Evolutionary conservation across 2,888 invertebrate genomes (phyloP).

Genomic region (Eulithis prunata): DNA sequence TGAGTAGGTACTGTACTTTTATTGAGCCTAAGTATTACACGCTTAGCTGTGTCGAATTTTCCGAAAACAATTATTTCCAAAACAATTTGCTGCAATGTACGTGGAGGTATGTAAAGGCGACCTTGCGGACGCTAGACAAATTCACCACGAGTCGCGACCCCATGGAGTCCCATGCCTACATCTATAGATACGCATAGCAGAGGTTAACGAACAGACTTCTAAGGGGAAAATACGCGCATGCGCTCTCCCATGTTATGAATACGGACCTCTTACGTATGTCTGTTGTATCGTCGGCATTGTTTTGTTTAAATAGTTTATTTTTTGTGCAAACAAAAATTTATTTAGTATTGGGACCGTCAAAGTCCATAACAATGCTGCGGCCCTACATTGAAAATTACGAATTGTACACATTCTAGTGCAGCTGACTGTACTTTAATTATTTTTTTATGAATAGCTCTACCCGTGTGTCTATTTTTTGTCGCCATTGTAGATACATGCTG

Average conservation of each 20-base stretch:
- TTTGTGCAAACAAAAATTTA: too few species aligned
- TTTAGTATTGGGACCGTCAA: too few species aligned
- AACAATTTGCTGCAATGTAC: not conserved
- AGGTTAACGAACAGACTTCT: conserved; percentile 48
- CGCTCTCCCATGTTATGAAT: conserved; percentile 39
- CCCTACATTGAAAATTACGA: too few species aligned
- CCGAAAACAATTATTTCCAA: not conserved
- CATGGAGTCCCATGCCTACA: conserved; percentile 23
- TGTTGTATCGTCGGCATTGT: not conserved
- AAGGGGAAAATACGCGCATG: conserved; percentile 44
- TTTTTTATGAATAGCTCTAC: too few species aligned
- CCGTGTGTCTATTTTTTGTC: too few species aligned
- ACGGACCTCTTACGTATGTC: conserved; percentile 28
- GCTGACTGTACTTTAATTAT: too few species aligned
- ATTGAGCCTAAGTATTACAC: too few species aligned
- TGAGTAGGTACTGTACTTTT: too few species aligned
- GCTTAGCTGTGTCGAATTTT: not conserved
- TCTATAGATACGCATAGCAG: conserved; percentile 26
- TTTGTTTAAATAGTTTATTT: too few species aligned
- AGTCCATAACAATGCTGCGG: too few species aligned
- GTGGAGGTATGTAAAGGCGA: conserved; percentile 1
- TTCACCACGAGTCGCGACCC: conserved; percentile 24
- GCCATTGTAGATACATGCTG: too few species aligned
- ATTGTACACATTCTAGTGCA: too few species aligned
- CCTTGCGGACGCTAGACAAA: conserved; percentile 27